Evolutionary conservation across 1,140 invertebrate species (phyloP).

Genomic region (Drosophila parvula): DNA sequence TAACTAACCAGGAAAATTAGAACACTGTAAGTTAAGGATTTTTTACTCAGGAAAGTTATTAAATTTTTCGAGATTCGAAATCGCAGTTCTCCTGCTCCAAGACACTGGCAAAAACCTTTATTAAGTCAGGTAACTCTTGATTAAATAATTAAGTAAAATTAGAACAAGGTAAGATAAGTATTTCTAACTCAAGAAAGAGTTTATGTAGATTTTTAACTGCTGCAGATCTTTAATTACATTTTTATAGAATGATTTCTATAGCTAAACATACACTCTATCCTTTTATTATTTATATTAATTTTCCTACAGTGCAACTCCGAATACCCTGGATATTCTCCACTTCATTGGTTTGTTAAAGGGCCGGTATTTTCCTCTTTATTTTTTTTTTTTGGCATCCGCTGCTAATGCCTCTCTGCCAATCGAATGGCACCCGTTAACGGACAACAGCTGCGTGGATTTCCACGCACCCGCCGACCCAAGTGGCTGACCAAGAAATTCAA

Average conservation of each 20-base stretch:
- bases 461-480: conserved; percentile 44
- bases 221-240: too few relatives aligned
- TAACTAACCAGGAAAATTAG: not conserved
- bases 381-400: conserved; percentile 55
- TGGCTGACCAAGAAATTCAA: conserved; percentile 68
- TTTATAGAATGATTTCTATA: too few relatives aligned
- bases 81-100: conserved; percentile 15
- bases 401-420: conserved; percentile 69
- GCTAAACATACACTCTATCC: too few relatives aligned
- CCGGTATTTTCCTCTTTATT: not conserved
- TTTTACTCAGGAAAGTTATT: too few relatives aligned
- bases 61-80: too few relatives aligned
- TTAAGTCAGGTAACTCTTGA: not conserved
- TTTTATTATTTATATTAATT: not conserved
- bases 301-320: conserved; percentile 20
- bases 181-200: not conserved
- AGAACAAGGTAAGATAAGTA: not conserved
- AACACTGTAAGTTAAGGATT: not conserved
- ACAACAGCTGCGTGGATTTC: conserved; percentile 69
- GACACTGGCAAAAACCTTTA: conserved; percentile 3
- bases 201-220: not conserved
- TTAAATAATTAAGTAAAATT: not conserved
- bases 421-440: conserved; percentile 46
- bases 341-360: conserved; percentile 30
- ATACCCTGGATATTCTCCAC: conserved; percentile 20